Evolutionary conservation across 2,797 vertebrate genomes (phyloP).

Genomic region (Cryptoprocta ferox): DNA sequence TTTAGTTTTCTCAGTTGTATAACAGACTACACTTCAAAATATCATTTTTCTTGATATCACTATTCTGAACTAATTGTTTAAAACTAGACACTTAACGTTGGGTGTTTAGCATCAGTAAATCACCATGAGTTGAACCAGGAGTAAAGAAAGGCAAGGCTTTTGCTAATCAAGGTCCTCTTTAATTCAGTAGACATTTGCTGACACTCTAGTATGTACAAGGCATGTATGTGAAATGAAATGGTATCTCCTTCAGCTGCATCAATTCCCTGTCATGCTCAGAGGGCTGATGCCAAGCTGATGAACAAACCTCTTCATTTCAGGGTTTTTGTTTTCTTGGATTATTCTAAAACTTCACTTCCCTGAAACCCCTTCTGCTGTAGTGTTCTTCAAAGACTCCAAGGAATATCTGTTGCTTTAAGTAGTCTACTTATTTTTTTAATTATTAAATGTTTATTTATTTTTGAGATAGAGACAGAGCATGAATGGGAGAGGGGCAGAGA

Average conservation of each 20-base stretch:
- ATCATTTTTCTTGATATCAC: background rate
- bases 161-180: background rate
- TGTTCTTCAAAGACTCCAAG: background rate
- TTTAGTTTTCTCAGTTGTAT: background rate
- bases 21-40: background rate
- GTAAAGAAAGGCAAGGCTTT: background rate
- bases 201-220: background rate
- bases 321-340: background rate
- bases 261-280: background rate
- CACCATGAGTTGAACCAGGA: background rate
- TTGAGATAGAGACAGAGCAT: too few species aligned
- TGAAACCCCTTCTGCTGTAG: background rate
- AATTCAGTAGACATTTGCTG: background rate
- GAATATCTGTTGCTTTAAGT: background rate
- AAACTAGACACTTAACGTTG: background rate
- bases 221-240: accelerated
- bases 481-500: too few species aligned
- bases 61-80: background rate
- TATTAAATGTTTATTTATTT: too few species aligned
- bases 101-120: background rate
- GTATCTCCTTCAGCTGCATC: too few species aligned
- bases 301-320: background rate
- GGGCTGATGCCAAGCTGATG: background rate
- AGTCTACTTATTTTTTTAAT: background rate
- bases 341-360: background rate